Conservation (phyloP, 1,140 invertebrate genomes). For the Temnothorax curvispinosus region DNA sequence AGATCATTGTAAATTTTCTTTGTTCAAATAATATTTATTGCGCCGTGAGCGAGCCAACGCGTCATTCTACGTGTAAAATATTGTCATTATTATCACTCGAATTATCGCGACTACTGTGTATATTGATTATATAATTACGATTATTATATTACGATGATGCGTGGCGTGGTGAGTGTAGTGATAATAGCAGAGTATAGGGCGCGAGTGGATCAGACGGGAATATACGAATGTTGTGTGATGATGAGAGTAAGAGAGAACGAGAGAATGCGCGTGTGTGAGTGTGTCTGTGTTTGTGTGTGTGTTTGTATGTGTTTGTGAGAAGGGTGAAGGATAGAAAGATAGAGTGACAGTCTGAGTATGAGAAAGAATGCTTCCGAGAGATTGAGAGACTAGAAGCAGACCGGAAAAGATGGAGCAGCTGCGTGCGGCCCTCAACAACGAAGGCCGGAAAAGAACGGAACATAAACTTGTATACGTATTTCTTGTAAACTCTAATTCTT, state of each 20-base stretch:
- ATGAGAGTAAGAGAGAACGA: slow-evolving; percentile 13
- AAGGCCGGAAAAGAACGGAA: slow-evolving; percentile 74
- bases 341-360: slow-evolving; percentile 52
- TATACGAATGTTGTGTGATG: slow-evolving; percentile 51
- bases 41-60: slow-evolving; percentile 77
- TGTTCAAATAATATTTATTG: slow-evolving; percentile 84
- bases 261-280: background rate
- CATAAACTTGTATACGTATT: slow-evolving; percentile 86
- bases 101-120: slow-evolving; percentile 84
- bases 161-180: slow-evolving; percentile 31
- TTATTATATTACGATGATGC: slow-evolving; percentile 72
- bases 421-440: slow-evolving; percentile 70
- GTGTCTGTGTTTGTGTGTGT: background rate
- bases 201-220: slow-evolving; percentile 37
- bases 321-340: slow-evolving; percentile 62
- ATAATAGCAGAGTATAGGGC: slow-evolving; percentile 46
- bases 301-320: background rate
- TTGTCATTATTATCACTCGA: slow-evolving; percentile 84
- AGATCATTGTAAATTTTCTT: slow-evolving; percentile 84
- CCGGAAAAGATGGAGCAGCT: slow-evolving; percentile 67
- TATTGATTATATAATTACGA: slow-evolving; percentile 83
- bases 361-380: slow-evolving; percentile 43
- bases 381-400: slow-evolving; percentile 48
- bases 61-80: slow-evolving; percentile 85
- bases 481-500: slow-evolving; percentile 87